Conservation (phyloP, 1,140 invertebrate species). For the Drosophila ambigua region DNA sequence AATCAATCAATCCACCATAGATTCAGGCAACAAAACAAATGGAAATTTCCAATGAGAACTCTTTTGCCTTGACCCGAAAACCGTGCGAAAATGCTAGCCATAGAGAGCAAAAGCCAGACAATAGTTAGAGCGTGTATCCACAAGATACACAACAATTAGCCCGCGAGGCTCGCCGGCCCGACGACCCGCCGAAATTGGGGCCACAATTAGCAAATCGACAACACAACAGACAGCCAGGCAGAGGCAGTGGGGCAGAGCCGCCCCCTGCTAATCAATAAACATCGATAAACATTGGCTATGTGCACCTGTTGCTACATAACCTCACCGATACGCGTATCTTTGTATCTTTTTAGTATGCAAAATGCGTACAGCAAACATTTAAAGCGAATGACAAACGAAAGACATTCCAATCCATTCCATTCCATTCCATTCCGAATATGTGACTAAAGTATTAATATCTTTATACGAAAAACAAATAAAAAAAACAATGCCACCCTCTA, state of each 20-base stretch:
- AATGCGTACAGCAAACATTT: slow-evolving; percentile 55
- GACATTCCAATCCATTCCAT: slow-evolving; percentile 55
- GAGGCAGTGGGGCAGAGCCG: neutral
- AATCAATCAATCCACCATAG: slow-evolving; percentile 20
- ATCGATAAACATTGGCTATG: slow-evolving; percentile 47
- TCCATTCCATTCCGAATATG: slow-evolving; percentile 15
- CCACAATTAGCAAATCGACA: slow-evolving; percentile 54
- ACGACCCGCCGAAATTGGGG: slow-evolving; percentile 18
- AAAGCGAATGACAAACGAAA: slow-evolving; percentile 30
- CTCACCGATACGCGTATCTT: slow-evolving; percentile 37
- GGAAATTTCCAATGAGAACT: slow-evolving; percentile 29
- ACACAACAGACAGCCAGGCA: slow-evolving; percentile 16
- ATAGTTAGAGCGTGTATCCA: slow-evolving; percentile 21
- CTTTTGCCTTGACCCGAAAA: slow-evolving; percentile 45
- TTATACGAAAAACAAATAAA: too few species aligned
- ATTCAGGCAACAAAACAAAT: slow-evolving; percentile 12
- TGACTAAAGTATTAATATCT: slow-evolving; percentile 17
- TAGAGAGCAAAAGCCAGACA: slow-evolving; percentile 21
- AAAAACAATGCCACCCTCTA: slow-evolving; percentile 15
- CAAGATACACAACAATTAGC: slow-evolving; percentile 32
- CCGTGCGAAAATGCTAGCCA: slow-evolving; percentile 5
- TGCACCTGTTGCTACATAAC: slow-evolving; percentile 65
- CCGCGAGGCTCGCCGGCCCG: too few species aligned
- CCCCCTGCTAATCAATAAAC: slow-evolving; percentile 45
- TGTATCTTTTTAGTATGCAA: slow-evolving; percentile 55